These are phyloP conservation scores for Galeruca laticollis DNA, from an alignment of 2,888 invertebrate species.

Conservation along the genomic window DNA sequence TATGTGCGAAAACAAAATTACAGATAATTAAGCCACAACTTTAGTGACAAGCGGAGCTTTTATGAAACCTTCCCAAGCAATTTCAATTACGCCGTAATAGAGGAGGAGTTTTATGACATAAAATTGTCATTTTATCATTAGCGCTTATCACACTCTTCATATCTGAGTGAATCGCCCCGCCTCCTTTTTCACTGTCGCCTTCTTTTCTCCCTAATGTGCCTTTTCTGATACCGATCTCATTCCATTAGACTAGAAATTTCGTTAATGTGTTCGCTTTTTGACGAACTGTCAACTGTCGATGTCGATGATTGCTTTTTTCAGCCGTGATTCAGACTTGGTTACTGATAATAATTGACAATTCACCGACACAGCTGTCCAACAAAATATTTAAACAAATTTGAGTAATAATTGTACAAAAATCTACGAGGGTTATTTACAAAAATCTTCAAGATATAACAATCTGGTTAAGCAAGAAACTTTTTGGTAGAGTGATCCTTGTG, in stretches of 20 bases:
- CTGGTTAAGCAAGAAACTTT: no score
- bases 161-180: conserved; percentile 54
- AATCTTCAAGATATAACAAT: no score
- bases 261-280: conserved; percentile 50
- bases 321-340: conserved; percentile 11
- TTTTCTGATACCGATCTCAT: conserved; percentile 54
- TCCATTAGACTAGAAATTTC: conserved; percentile 56
- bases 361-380: not conserved
- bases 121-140: conserved; percentile 61
- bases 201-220: conserved; percentile 54
- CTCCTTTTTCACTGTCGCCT: conserved; percentile 49
- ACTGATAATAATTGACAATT: conserved; percentile 17
- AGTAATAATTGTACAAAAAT: no score
- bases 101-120: conserved; percentile 60
- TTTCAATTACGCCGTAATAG: conserved; percentile 38
- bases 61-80: conserved; percentile 44
- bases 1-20: conserved; percentile 12
- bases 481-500: no score
- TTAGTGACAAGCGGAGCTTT: conserved; percentile 44
- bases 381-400: not conserved
- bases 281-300: conserved; percentile 43
- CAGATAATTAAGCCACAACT: conserved; percentile 39
- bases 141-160: conserved; percentile 53
- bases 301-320: conserved; percentile 26
- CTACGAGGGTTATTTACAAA: no score